phyloP scores from a whole-genome alignment of 2,113 vertebrate genomes.

The Cyprinus carpio region DNA sequence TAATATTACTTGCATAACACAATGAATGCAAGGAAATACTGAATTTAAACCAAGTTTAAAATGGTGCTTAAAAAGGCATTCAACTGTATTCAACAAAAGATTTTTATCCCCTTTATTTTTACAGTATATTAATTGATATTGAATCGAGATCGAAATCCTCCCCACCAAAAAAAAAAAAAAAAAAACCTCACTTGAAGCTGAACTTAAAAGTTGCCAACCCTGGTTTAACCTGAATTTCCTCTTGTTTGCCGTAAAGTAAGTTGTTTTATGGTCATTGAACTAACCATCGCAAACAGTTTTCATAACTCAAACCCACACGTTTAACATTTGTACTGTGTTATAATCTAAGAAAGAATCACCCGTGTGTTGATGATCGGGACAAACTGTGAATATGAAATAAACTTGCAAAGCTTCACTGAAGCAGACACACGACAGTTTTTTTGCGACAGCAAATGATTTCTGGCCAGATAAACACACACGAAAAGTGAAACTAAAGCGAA shows the following conservation, averaged over 20 bases:
- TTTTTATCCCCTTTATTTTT: no score
- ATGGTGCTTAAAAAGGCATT: no score
- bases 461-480: conserved; percentile 1
- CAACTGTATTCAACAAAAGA: no score
- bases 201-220: no score
- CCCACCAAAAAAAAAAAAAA: no score
- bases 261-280: not conserved
- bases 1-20: no score
- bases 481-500: not conserved
- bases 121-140: no score
- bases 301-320: not conserved
- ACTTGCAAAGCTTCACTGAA: not conserved
- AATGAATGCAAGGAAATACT: no score
- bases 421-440: conserved; percentile 54
- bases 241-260: conserved; percentile 39
- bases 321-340: not conserved
- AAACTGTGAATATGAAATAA: not conserved
- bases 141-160: no score
- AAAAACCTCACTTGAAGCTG: no score
- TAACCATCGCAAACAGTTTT: not conserved
- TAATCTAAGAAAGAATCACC: not conserved
- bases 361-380: no score
- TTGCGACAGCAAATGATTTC: conserved; percentile 50
- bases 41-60: no score
- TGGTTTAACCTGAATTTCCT: not conserved